Base-by-base conservation (phyloP, 1,140 invertebrate species). In the Epicauta chinensis region DNA sequence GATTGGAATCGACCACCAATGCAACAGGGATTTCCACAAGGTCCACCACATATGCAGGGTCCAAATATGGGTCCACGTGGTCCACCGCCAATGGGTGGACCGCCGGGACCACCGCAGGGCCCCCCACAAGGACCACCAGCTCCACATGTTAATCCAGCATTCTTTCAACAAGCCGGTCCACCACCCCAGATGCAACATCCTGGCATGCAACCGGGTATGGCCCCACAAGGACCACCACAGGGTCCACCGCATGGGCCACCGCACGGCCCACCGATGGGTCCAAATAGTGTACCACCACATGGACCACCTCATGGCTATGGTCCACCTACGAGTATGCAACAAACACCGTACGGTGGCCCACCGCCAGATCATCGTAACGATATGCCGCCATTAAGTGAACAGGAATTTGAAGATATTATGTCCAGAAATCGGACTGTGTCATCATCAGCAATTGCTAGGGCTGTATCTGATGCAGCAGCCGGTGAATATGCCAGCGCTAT, bases 321-420 rank as follows among this genome's bases (percentile, higher is more conserved):
- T 31, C 80, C 76, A 30, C 76, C 74, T 11, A 63, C 63, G 4
- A 62, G 51, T 7, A 65, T 67, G 62, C 43, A 59, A 5, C 67
- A 64, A 30, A 56, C 66, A 5, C 64, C 66, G 3, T 68, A 67
- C 36, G 65, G 64, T n/a, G 64, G 61, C 6, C 66, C 66, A n/a
- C 61, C 64, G 2, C 59, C 64, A 11, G 67, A 70, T 42, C 77
- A 81, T 62, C 71, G 79, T 16, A 69, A 76, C 16, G 81, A 83
- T 56, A 75, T 80, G 36, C 81, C 87, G 0, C 81, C 81, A 29
- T 78, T 97, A 15, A 86, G 83, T 54, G 95, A 98, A 72, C 86
- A 87, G 56, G 97, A 99, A 77, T 98, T 98, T 74, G 95, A 99
- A 74, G 97, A 99, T 72, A 94, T 98, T 32, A 97, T 99, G 90